phyloP scores from a whole-genome alignment of 1,140 invertebrate genomes.

The Drosophila mayri region DNA sequence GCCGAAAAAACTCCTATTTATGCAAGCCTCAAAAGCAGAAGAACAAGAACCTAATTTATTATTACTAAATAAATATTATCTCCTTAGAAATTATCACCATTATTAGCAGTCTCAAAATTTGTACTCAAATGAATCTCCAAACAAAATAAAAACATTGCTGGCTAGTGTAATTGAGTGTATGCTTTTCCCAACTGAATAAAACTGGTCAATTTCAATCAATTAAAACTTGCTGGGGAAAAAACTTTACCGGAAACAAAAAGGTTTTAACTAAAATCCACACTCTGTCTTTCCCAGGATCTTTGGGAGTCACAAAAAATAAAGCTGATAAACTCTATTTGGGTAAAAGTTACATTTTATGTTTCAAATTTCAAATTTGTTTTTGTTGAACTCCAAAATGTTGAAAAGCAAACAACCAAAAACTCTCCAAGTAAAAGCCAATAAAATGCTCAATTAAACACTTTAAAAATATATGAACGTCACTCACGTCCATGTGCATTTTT shows the following conservation, averaged over 20 bases:
- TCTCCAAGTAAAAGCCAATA: background rate
- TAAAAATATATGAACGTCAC: background rate
- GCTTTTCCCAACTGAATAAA: slow-evolving; percentile 7
- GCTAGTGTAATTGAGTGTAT: slow-evolving; percentile 6
- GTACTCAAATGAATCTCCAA: too few relatives aligned
- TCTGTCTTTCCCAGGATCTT: slow-evolving; percentile 8
- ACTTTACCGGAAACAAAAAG: slow-evolving; percentile 5
- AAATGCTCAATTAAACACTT: slow-evolving; percentile 21
- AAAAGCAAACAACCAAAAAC: background rate
- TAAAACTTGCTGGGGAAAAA: slow-evolving; percentile 11
- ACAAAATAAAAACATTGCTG: background rate
- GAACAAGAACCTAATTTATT: too few relatives aligned
- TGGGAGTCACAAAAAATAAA: slow-evolving; percentile 2
- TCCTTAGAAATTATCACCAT: background rate
- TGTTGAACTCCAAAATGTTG: background rate
- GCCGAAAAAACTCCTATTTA: background rate
- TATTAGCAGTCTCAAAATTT: background rate
- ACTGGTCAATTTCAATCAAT: slow-evolving; percentile 12
- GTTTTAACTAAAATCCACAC: slow-evolving; percentile 10
- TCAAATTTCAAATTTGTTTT: background rate
- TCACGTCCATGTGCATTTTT: background rate
- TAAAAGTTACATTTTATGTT: slow-evolving; percentile 6
- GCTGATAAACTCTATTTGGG: background rate
- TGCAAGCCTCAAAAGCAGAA: background rate
- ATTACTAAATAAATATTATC: background rate